Conservation (phyloP, 2,113 vertebrate species). For the Istiophorus platypterus region DNA sequence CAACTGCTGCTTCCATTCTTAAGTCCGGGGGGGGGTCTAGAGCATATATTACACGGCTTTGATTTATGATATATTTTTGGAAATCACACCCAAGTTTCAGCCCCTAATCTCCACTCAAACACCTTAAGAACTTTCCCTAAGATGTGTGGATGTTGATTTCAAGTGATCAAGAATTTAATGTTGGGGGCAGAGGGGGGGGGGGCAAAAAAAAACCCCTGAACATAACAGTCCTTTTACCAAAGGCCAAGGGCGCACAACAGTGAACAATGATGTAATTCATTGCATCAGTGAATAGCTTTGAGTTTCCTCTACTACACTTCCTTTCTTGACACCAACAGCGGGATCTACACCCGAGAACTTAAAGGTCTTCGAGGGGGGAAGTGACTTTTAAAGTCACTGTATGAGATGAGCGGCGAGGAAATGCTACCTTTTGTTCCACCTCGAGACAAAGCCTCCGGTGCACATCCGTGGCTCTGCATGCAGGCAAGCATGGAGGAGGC, state of each 20-base stretch:
- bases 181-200: no score
- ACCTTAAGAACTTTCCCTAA: no score
- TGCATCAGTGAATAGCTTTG: neutral
- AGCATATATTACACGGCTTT: no score
- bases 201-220: neutral
- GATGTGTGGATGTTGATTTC: no score
- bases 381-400: neutral
- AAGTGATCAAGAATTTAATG: no score
- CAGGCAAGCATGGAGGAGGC: neutral
- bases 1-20: neutral
- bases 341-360: neutral
- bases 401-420: neutral
- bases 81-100: no score
- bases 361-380: slow-evolving; percentile 12
- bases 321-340: neutral
- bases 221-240: neutral
- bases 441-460: neutral
- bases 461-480: neutral
- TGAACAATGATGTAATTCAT: neutral
- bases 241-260: neutral
- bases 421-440: neutral
- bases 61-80: no score
- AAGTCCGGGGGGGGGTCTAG: no score
- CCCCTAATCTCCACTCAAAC: no score
- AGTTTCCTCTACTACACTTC: neutral